Evolutionary conservation across 2,888 invertebrate genomes (phyloP).

Genomic region (Chalcosyrphus nemorum): DNA sequence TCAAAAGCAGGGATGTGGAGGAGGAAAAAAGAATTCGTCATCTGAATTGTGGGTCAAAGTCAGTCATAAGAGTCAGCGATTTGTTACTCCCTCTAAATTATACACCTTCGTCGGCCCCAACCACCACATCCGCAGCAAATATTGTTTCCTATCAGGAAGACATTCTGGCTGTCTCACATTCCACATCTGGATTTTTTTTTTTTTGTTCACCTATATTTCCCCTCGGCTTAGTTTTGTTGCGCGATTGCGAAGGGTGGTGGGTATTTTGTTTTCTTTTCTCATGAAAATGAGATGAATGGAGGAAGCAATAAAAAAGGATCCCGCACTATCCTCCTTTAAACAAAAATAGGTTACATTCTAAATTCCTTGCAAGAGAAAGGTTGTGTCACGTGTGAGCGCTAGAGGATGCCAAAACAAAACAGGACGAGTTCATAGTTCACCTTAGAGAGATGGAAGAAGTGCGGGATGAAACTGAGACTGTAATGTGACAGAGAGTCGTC

Average conservation of each 20-base stretch:
- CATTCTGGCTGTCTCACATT: conserved; percentile 19
- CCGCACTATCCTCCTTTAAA: neutral
- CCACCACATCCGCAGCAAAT: neutral
- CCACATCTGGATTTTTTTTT: conserved; percentile 47
- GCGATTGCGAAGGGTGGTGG: neutral
- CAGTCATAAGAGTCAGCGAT: conserved; percentile 61
- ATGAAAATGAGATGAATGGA: conserved; percentile 52
- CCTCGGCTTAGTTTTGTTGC: neutral
- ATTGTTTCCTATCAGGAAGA: conserved; percentile 27
- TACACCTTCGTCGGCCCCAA: conserved; percentile 17
- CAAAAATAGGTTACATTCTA: conserved; percentile 51
- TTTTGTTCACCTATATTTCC: too few species aligned
- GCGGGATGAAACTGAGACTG: neutral
- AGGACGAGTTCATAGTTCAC: conserved; percentile 30
- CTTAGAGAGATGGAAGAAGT: too few species aligned
- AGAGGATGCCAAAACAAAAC: neutral
- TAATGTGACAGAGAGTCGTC: neutral
- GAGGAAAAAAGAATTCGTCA: conserved; percentile 43
- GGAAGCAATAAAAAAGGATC: conserved; percentile 43
- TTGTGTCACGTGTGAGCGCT: conserved; percentile 27
- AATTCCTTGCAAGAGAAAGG: conserved; percentile 15
- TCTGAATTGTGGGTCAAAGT: conserved; percentile 66
- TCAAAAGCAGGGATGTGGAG: neutral
- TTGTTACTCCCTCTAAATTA: conserved; percentile 24
- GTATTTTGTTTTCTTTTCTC: neutral